These are phyloP conservation scores for Campoletis raptor DNA, from an alignment of 2,888 invertebrate species.

Conservation along the genomic window DNA sequence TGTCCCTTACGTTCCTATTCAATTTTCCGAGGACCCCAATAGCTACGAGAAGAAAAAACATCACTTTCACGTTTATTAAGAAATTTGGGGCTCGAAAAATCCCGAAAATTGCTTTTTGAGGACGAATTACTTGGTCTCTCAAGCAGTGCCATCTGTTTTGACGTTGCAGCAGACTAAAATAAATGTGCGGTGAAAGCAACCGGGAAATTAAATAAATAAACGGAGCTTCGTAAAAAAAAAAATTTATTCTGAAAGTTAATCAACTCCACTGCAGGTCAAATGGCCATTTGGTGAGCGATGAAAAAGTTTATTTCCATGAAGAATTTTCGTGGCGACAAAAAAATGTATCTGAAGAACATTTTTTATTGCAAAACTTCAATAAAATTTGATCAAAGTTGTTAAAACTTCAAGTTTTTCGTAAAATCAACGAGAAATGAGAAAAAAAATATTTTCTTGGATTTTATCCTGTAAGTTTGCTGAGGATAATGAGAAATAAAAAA, in stretches of 20 bases:
- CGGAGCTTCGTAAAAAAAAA: background rate
- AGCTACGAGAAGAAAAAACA: slow-evolving; percentile 28
- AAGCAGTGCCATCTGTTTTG: slow-evolving; percentile 50
- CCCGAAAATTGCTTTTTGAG: slow-evolving; percentile 35
- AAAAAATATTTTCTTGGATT: too few species aligned
- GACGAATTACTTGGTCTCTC: slow-evolving; percentile 36
- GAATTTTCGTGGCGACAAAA: background rate
- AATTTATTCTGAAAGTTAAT: too few species aligned
- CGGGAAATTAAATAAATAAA: slow-evolving; percentile 4
- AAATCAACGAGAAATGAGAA: background rate
- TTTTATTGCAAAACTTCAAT: background rate
- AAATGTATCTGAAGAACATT: background rate
- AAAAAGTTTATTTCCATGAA: background rate
- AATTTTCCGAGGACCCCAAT: slow-evolving; percentile 5
- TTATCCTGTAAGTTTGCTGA: too few species aligned
- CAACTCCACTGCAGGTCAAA: background rate
- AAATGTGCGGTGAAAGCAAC: background rate
- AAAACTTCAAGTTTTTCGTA: background rate
- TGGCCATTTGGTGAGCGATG: background rate
- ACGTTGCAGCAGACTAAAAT: slow-evolving; percentile 15
- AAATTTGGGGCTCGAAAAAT: slow-evolving; percentile 45
- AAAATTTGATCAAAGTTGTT: background rate
- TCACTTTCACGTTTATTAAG: slow-evolving; percentile 64
- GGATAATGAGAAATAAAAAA: too few species aligned
- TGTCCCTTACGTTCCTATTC: background rate